Conservation (phyloP, 1,140 invertebrate genomes). For the Macrocentrus cingulum region DNA sequence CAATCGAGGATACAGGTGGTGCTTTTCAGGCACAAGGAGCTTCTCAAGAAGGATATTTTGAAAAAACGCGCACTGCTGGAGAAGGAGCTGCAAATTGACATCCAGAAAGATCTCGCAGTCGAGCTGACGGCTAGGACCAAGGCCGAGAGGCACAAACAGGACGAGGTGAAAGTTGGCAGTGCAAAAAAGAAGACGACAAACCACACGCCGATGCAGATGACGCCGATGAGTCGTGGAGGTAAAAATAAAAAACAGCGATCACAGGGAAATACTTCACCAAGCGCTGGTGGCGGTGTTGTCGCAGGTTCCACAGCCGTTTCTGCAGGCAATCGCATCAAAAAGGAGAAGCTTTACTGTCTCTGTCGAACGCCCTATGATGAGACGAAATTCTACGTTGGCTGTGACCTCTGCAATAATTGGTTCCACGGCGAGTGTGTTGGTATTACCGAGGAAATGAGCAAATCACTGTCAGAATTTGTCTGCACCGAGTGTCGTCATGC, state of each 20-base stretch:
- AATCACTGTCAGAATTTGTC: conserved; percentile 85
- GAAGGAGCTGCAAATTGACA: conserved; percentile 87
- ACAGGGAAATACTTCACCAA: conserved; percentile 42
- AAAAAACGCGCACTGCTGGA: conserved; percentile 87
- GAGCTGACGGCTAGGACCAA: conserved; percentile 70
- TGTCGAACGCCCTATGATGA: conserved; percentile 95
- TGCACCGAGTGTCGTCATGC: conserved; percentile 86
- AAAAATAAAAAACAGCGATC: conserved; percentile 50
- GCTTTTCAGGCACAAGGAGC: conserved; percentile 84
- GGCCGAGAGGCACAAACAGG: conserved; percentile 69
- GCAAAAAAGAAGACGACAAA: conserved; percentile 62
- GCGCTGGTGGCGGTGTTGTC: conserved; percentile 42
- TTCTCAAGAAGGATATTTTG: conserved; percentile 91
- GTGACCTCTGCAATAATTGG: conserved; percentile 97
- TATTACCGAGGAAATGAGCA: conserved; percentile 90
- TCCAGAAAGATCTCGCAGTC: conserved; percentile 76
- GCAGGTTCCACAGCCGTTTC: too few species aligned
- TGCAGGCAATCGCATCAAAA: conserved; percentile 59
- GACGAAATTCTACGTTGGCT: conserved; percentile 95
- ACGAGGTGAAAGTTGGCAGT: conserved; percentile 66
- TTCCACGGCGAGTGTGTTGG: conserved; percentile 97
- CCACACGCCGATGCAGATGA: conserved; percentile 56
- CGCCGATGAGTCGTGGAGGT: conserved; percentile 47
- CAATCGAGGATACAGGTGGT: conserved; percentile 67
- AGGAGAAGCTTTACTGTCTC: conserved; percentile 88